Conservation (phyloP, 2,888 invertebrate genomes). For the Kuschelorhynchus macadamiae region DNA sequence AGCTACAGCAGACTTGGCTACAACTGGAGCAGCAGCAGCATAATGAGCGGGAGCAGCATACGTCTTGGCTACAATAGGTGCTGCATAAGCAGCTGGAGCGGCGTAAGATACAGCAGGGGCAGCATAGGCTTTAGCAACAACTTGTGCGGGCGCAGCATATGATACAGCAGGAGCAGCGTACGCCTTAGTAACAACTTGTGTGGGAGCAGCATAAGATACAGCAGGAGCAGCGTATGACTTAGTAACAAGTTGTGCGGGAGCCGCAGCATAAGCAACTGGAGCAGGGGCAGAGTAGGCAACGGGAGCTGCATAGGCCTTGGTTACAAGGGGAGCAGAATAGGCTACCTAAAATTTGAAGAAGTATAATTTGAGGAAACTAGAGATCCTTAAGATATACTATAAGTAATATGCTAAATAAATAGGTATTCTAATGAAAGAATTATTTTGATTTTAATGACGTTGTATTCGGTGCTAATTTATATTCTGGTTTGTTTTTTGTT, state of each 20-base stretch:
- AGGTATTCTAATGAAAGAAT: too few relatives aligned
- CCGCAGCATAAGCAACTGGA: conserved; percentile 21
- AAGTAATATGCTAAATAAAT: too few relatives aligned
- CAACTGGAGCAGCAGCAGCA: conserved; percentile 59
- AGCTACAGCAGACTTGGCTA: conserved; percentile 64
- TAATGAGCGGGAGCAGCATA: conserved; percentile 59
- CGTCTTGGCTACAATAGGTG: conserved; percentile 59
- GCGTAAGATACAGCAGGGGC: conserved; percentile 57
- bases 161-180: conserved; percentile 54
- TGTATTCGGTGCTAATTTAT: too few relatives aligned
- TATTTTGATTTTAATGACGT: too few relatives aligned
- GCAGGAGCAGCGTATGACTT: conserved; percentile 16
- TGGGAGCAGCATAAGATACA: conserved; percentile 24
- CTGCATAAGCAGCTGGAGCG: conserved; percentile 51
- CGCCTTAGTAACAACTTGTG: conserved; percentile 48
- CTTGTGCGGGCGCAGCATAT: conserved; percentile 62
- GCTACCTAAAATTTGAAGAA: conserved; percentile 22
- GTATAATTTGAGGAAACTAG: too few relatives aligned
- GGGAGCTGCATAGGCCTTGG: conserved; percentile 45
- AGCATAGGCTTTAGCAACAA: conserved; percentile 57
- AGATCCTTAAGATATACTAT: too few relatives aligned
- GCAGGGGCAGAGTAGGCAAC: conserved; percentile 59
- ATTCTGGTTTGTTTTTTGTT: too few relatives aligned
- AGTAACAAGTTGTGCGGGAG: conserved; percentile 4
- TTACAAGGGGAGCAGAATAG: conserved; percentile 28